A percentile compares a stretch with the other conserved stretches of the same genome.
Conservation (phyloP, 2,888 invertebrate species). For the Caenorhabditis macrosperma region DNA sequence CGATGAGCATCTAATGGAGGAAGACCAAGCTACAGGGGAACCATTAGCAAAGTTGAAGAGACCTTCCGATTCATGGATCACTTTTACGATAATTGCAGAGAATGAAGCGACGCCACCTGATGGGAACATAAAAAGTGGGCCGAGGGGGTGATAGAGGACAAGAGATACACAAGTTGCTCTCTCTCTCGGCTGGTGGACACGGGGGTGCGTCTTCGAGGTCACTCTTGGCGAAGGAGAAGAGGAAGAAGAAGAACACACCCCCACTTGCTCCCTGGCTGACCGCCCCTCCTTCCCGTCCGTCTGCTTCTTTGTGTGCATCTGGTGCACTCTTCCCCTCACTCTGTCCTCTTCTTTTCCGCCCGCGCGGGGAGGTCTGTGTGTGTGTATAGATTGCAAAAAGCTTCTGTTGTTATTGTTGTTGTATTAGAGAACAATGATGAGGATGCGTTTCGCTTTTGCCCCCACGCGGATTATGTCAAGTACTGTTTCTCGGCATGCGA, state of each 20-base stretch:
- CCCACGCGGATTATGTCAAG: slow-evolving; percentile 56
- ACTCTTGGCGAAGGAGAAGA: slow-evolving; percentile 44
- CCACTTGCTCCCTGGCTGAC: slow-evolving; percentile 42
- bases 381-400: slow-evolving; percentile 56
- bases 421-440: slow-evolving; percentile 51
- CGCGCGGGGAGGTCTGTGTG: slow-evolving; percentile 37
- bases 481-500: slow-evolving; percentile 43
- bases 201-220: slow-evolving; percentile 51
- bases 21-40: too few relatives aligned
- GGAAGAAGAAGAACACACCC: too few relatives aligned
- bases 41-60: too few relatives aligned
- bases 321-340: slow-evolving; percentile 34
- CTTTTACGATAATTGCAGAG: neutral
- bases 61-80: neutral
- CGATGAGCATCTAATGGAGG: too few relatives aligned
- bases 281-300: slow-evolving; percentile 25
- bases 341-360: slow-evolving; percentile 5
- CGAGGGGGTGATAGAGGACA: slow-evolving; percentile 30
- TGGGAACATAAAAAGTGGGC: neutral
- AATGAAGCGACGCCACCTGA: neutral
- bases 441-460: slow-evolving; percentile 18
- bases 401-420: slow-evolving; percentile 55
- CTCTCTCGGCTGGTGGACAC: slow-evolving; percentile 31
- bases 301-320: slow-evolving; percentile 47
- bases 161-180: slow-evolving; percentile 43